These are phyloP conservation scores for Dendrolimus pini DNA, from an alignment of 2,888 invertebrate species.

Conservation along the genomic window DNA sequence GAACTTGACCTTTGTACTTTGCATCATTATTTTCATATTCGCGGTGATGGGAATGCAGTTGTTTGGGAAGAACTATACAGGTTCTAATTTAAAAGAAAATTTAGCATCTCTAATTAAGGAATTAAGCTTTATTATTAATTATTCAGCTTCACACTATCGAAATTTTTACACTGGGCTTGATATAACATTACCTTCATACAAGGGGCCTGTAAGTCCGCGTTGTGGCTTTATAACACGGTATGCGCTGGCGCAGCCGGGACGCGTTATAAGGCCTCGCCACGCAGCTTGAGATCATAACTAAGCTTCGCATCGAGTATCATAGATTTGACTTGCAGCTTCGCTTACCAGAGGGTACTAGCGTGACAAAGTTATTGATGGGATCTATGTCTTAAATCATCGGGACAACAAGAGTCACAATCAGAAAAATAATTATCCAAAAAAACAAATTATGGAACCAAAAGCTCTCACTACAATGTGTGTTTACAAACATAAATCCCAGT, in stretches of 20 bases:
- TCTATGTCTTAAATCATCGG: conserved; percentile 53
- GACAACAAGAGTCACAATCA: conserved; percentile 7
- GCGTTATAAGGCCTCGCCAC: conserved; percentile 73
- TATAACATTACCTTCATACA: conserved; percentile 62
- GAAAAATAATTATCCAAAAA: conserved; percentile 23
- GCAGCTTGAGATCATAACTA: conserved; percentile 69
- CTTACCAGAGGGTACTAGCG: conserved; percentile 32
- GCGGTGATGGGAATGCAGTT: conserved; percentile 98
- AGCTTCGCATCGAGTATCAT: conserved; percentile 74
- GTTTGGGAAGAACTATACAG: conserved; percentile 92
- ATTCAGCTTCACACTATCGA: conserved; percentile 72
- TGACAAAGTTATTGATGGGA: conserved; percentile 70
- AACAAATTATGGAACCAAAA: conserved; percentile 34
- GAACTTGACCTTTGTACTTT: conserved; percentile 95
- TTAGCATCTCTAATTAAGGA: conserved; percentile 68
- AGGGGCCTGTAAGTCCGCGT: conserved; percentile 53
- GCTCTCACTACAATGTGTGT: conserved; percentile 42
- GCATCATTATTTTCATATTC: conserved; percentile 98
- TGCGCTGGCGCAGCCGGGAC: conserved; percentile 49
- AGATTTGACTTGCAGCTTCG: conserved; percentile 74
- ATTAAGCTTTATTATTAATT: conserved; percentile 66
- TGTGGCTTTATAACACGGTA: conserved; percentile 69
- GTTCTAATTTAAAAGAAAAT: conserved; percentile 74
- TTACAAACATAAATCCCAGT: conserved; percentile 72
- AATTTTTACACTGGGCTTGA: conserved; percentile 71